Evolutionary conservation across 2,797 vertebrate genomes (phyloP), one percentile per base, ranked within the genome.

Genomic region (Neostethus bicornis): DNA sequence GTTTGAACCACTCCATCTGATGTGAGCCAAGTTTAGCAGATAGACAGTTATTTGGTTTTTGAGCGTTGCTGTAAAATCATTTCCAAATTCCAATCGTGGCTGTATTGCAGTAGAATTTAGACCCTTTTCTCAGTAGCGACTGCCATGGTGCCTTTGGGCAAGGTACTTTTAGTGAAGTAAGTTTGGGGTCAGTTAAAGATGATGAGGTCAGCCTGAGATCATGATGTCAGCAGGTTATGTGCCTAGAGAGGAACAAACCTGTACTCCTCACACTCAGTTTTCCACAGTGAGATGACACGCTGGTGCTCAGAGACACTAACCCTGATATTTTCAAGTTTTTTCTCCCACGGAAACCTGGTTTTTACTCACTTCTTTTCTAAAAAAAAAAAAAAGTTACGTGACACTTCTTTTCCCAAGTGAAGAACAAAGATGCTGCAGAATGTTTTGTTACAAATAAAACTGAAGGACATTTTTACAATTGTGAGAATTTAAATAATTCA

Each of bases 111-210:
- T 31, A 25, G 1, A 61, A 17, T 26, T 37, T 20, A 44, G 35
- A 63, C 10, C 28, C 26, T 70, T 53, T 47, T 52, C 65, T 70
- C 17, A 70, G 71, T 70, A 77, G 75, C 73, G 61, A 66, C 66
- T 74, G 61, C 80, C 73, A 32, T 35, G 66, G 75, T 85, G 79
- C 82, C 80, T 83, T 84, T 70, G 39, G 80, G 69, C 66, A 67
- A 73, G 68, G 72, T 57, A 60, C 52, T 47, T 16, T n/a, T 54
- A 12, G 29, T 29, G 13, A 13, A 4, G 29, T 13, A 13, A 32
- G 23, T 17, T 17, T 1, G 28, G 21, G 51, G 39, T 56, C 39
- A n/a, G n/a, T n/a, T n/a, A n/a, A n/a, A n/a, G n/a, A n/a, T n/a
- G n/a, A n/a, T 28, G 3, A 2, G 21, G 4, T 44, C 41, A 44